Evolutionary conservation across 2,797 vertebrate species (phyloP).

Genomic region (Sarcophilus harrisii): DNA sequence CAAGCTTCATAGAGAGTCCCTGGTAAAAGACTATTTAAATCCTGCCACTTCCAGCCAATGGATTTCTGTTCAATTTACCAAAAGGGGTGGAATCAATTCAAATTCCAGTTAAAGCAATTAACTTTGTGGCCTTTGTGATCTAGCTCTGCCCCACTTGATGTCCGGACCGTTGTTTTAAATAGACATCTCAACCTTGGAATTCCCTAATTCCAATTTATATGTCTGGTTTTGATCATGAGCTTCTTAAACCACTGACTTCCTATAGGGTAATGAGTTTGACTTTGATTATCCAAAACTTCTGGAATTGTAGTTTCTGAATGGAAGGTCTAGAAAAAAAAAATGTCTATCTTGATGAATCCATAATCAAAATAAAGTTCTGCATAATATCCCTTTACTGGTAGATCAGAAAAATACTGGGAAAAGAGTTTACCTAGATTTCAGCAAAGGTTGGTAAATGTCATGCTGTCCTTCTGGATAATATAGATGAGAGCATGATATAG

Average conservation of each 20-base stretch:
- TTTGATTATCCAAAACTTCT: background rate
- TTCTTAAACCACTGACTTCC: background rate
- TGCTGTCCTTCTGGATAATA: background rate
- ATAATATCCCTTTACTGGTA: background rate
- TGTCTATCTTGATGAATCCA: background rate
- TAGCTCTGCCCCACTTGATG: background rate
- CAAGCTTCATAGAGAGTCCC: background rate
- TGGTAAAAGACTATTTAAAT: background rate
- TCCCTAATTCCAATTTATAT: background rate
- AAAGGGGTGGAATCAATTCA: background rate
- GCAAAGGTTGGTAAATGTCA: background rate
- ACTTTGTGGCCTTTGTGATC: background rate
- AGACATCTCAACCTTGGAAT: background rate
- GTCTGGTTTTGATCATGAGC: background rate
- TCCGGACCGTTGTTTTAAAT: background rate
- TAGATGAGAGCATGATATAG: background rate
- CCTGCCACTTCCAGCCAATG: background rate
- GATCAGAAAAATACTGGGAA: background rate
- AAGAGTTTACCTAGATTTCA: background rate
- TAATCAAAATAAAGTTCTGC: background rate
- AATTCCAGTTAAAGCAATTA: background rate
- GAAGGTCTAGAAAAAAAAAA: background rate
- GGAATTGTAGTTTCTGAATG: background rate
- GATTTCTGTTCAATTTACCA: background rate
- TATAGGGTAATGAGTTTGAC: background rate